These are phyloP conservation scores for Chelonoidis abingdonii DNA, from an alignment of 2,113 vertebrate species.

Conservation along the genomic window DNA sequence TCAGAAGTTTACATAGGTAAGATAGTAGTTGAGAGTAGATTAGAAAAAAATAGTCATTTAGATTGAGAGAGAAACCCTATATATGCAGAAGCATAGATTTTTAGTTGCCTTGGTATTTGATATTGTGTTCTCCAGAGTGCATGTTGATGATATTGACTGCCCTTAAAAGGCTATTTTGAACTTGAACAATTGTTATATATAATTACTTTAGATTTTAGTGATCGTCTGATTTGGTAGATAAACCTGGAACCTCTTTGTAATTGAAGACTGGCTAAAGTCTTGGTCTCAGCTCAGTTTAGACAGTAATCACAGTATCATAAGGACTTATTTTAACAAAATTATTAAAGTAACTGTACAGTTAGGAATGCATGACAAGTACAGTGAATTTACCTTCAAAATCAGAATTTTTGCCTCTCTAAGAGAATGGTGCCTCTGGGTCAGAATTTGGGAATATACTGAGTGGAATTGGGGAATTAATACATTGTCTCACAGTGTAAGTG, in stretches of 20 bases:
- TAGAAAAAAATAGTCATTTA: background rate
- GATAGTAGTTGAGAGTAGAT: background rate
- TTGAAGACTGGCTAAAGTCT: background rate
- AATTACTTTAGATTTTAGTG: background rate
- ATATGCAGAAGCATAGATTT: background rate
- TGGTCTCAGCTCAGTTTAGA: background rate
- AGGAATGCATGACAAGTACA: background rate
- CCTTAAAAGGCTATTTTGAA: background rate
- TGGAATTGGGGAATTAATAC: background rate
- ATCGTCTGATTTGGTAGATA: background rate
- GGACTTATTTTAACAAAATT: background rate
- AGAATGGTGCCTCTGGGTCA: background rate
- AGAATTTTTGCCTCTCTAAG: constrained; percentile 28
- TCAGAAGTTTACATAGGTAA: background rate
- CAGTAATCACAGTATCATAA: background rate
- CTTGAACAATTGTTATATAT: background rate
- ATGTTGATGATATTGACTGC: background rate
- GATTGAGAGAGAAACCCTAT: background rate
- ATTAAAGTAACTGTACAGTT: constrained; percentile 11
- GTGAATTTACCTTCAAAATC: constrained; percentile 26
- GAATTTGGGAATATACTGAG: background rate
- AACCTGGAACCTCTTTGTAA: background rate
- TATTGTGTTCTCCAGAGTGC: background rate
- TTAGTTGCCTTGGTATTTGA: background rate
- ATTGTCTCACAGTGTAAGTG: background rate